phyloP scores from a whole-genome alignment of 1,140 invertebrate genomes.

The Cheumatopsyche charites region DNA sequence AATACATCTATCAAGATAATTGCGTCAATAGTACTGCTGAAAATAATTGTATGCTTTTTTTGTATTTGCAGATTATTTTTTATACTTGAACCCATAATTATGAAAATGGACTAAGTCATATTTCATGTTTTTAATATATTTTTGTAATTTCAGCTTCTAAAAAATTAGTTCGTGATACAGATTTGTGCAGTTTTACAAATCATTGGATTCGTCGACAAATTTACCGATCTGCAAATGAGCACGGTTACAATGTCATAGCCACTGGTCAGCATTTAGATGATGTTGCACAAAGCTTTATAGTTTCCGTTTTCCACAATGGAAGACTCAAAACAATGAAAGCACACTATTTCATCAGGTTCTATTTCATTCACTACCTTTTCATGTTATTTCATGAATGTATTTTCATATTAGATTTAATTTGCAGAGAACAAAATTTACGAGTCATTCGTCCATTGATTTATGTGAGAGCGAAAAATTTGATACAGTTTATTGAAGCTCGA shows the following conservation, averaged over 20 bases:
- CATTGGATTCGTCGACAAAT: slow-evolving; percentile 74
- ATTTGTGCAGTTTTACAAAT: slow-evolving; percentile 72
- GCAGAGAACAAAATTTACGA: slow-evolving; percentile 77
- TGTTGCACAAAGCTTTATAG: slow-evolving; percentile 81
- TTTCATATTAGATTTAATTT: slow-evolving; percentile 29
- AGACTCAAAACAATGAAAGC: slow-evolving; percentile 82
- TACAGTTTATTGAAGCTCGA: slow-evolving; percentile 54
- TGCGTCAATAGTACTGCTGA: background rate
- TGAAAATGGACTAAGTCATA: no score
- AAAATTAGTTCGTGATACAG: slow-evolving; percentile 32
- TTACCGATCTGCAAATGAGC: slow-evolving; percentile 74
- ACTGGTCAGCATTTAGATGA: slow-evolving; percentile 88
- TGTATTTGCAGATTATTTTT: no score
- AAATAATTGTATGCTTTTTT: slow-evolving; percentile 7
- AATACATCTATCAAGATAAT: slow-evolving; percentile 60
- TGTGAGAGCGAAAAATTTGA: slow-evolving; percentile 71
- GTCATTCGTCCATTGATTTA: slow-evolving; percentile 89
- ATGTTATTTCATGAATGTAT: slow-evolving; percentile 16
- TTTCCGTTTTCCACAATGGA: slow-evolving; percentile 83
- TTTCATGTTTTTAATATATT: background rate
- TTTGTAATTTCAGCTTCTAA: slow-evolving; percentile 38
- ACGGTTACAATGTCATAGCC: slow-evolving; percentile 85
- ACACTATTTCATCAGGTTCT: slow-evolving; percentile 71
- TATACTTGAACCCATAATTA: background rate
- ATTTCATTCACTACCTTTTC: background rate